Conservation (phyloP, 2,113 vertebrate species). For the Lepisosteus oculatus region DNA sequence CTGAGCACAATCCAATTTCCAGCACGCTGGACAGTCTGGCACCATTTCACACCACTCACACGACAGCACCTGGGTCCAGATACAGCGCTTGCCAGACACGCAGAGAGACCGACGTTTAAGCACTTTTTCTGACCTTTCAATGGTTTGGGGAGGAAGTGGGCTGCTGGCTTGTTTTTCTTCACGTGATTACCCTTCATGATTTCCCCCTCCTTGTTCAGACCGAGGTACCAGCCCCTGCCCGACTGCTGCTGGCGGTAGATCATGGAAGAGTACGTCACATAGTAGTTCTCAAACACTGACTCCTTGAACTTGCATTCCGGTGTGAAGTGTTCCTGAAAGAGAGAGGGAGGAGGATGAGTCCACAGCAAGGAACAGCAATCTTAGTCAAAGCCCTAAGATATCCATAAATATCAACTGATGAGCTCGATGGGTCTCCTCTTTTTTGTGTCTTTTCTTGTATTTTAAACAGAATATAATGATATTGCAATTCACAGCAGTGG, state of each 20-base stretch:
- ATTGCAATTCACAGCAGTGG: too few species aligned
- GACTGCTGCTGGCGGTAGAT: constrained; percentile 98
- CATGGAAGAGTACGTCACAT: constrained; percentile 98
- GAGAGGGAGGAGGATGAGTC: not conserved
- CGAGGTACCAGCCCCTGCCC: constrained; percentile 95
- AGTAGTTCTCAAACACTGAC: constrained; percentile 99
- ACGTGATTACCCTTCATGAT: constrained; percentile 99
- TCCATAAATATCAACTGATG: too few species aligned
- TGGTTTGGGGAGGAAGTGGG: constrained; percentile 98
- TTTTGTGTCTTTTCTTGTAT: too few species aligned
- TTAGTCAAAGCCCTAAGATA: too few species aligned
- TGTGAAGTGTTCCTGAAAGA: constrained; percentile 94
- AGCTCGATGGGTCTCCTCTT: too few species aligned
- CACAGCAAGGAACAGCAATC: too few species aligned
- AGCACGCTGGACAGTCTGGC: too few species aligned
- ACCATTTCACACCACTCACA: too few species aligned
- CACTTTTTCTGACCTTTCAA: constrained; percentile 81
- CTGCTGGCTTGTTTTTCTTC: constrained; percentile 98
- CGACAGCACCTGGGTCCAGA: too few species aligned
- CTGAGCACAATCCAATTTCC: too few species aligned
- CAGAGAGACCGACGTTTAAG: not conserved
- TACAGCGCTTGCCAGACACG: too few species aligned
- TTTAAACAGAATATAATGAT: too few species aligned
- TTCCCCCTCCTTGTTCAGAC: constrained; percentile 98
- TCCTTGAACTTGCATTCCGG: constrained; percentile 99